Percentiles rank a stretch among this genome's conserved stretches.
phyloP scores from a whole-genome alignment of 53 echinoderm and acorn worm species.

The Arbacia lixula region DNA sequence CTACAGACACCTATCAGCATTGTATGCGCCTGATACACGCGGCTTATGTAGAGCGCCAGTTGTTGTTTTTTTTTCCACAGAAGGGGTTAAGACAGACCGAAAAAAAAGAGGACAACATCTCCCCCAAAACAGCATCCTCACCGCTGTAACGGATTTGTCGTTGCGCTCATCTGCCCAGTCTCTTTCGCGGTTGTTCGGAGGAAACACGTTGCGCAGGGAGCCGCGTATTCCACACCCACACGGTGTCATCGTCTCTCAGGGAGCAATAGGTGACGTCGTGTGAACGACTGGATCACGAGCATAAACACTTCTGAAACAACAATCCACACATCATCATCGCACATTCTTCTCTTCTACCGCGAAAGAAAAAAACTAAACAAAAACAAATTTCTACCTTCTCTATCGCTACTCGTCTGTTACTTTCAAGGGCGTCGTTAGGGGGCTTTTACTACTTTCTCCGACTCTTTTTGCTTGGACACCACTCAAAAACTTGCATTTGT shows the following conservation, averaged over 20 bases:
- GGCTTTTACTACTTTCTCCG: not conserved
- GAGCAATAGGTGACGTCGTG: constrained; percentile 14
- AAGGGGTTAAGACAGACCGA: no score
- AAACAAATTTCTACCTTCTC: not conserved
- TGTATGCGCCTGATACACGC: no score
- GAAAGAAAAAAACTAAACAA: not conserved
- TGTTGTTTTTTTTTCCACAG: no score
- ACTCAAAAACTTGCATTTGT: no score
- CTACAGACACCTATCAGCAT: not conserved
- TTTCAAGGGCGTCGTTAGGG: not conserved
- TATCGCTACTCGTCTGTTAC: not conserved
- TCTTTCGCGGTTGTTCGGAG: constrained; percentile 1
- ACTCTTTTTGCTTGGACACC: not conserved
- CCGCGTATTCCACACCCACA: not conserved
- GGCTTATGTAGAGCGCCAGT: no score
- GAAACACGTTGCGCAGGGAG: not conserved
- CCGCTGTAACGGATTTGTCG: no score
- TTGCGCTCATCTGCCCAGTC: no score
- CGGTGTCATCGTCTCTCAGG: not conserved
- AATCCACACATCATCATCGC: not conserved
- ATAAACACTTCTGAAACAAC: not conserved
- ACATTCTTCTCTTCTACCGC: not conserved
- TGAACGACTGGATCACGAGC: constrained; percentile 15
- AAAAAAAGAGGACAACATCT: no score
- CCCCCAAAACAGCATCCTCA: not conserved